Percentiles rank a stretch among this genome's conserved stretches.
These are phyloP conservation scores for Electrona antarctica DNA, from an alignment of 2,113 vertebrate species.

Conservation along the genomic window DNA sequence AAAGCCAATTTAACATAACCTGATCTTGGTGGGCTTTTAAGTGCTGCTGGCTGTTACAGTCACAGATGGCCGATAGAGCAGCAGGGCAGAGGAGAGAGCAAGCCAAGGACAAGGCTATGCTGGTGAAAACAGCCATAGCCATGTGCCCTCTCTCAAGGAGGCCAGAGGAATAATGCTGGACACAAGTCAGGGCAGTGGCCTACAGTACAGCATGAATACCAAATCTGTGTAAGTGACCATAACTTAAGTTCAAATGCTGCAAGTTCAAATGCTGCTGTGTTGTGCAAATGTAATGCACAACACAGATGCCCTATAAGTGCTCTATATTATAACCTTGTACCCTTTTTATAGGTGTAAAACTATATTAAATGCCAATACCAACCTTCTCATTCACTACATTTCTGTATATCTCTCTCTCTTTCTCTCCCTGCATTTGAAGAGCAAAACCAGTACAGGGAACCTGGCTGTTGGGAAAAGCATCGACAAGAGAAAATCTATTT, in stretches of 20 bases:
- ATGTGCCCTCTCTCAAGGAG: slow-evolving; percentile 20
- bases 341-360: no score
- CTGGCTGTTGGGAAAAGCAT: slow-evolving; percentile 47
- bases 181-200: background rate
- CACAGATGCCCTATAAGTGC: slow-evolving; percentile 8
- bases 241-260: background rate
- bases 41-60: slow-evolving; percentile 25
- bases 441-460: slow-evolving; percentile 13
- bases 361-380: no score
- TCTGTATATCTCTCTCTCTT: background rate
- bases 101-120: slow-evolving; percentile 41
- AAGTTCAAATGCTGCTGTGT: background rate
- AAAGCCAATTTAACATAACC: slow-evolving; percentile 26
- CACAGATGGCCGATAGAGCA: slow-evolving; percentile 35
- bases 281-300: background rate
- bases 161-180: slow-evolving; percentile 5
- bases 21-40: slow-evolving; percentile 30
- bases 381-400: no score
- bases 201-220: background rate
- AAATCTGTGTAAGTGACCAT: slow-evolving; percentile 3
- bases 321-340: no score
- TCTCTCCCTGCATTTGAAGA: slow-evolving; percentile 43
- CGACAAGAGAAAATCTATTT: slow-evolving; percentile 67
- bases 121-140: slow-evolving; percentile 19
- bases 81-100: slow-evolving; percentile 1